These are phyloP conservation scores for Philonicus albiceps DNA, from an alignment of 2,888 invertebrate genomes.

Conservation along the genomic window DNA sequence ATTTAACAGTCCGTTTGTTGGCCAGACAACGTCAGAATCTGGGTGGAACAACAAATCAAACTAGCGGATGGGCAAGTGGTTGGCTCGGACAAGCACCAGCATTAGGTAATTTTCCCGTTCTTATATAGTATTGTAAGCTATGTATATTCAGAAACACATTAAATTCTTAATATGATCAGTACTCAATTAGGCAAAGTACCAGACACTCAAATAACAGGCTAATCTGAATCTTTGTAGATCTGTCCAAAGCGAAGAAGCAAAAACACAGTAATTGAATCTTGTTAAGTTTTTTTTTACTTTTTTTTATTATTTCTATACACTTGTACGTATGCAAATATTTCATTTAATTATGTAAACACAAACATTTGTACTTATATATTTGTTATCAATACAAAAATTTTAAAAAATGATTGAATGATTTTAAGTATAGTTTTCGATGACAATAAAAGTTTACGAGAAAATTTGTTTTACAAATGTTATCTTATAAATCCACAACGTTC, in stretches of 20 bases:
- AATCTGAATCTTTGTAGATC: not conserved
- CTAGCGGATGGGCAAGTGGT: constrained; percentile 76
- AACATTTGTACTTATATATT: too few species aligned
- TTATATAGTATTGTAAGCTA: not conserved
- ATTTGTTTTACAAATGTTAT: too few species aligned
- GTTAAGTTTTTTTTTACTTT: not conserved
- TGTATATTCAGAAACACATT: not conserved
- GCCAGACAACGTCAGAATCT: constrained; percentile 82
- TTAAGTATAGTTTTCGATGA: too few species aligned
- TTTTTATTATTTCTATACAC: too few species aligned
- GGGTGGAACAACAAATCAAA: constrained; percentile 60
- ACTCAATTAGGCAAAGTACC: not conserved
- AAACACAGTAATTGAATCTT: not conserved
- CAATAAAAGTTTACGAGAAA: too few species aligned
- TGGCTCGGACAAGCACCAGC: constrained; percentile 72
- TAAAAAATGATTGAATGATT: too few species aligned
- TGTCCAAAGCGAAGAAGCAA: not conserved
- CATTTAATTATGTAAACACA: too few species aligned
- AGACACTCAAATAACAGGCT: not conserved
- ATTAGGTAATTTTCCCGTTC: constrained; percentile 63
- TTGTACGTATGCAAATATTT: too few species aligned
- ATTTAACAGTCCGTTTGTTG: constrained; percentile 86
- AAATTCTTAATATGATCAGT: not conserved
- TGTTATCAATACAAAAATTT: too few species aligned
- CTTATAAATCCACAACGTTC: too few species aligned